These are phyloP conservation scores for Eucriotettix oculatus DNA, from an alignment of 2,888 invertebrate species.

Conservation along the genomic window DNA sequence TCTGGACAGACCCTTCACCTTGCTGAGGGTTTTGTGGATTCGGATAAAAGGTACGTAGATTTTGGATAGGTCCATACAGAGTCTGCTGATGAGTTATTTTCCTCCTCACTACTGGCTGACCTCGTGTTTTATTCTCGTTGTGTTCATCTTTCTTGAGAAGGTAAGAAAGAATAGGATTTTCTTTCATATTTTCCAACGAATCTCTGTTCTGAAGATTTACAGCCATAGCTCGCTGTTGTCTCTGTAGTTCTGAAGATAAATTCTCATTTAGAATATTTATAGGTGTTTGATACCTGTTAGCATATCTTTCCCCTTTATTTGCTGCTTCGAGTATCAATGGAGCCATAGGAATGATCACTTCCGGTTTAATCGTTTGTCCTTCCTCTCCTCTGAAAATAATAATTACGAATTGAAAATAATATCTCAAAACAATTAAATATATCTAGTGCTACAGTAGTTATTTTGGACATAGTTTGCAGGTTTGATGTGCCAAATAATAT, in stretches of 20 bases:
- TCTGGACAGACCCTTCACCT: not conserved
- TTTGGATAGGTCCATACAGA: not conserved
- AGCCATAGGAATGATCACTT: not conserved
- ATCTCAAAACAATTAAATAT: too few relatives aligned
- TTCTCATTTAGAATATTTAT: too few relatives aligned
- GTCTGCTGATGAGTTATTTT: not conserved
- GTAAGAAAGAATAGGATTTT: not conserved
- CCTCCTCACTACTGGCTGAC: not conserved
- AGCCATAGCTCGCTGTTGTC: not conserved
- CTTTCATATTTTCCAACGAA: too few relatives aligned
- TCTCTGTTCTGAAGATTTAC: not conserved
- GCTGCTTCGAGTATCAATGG: not conserved
- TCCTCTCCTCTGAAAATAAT: too few relatives aligned
- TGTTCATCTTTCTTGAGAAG: not conserved
- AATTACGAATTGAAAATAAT: too few relatives aligned
- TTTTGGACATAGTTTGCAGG: too few relatives aligned
- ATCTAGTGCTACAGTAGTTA: too few relatives aligned
- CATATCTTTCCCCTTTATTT: not conserved
- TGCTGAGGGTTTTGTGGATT: not conserved
- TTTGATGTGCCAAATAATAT: too few relatives aligned
- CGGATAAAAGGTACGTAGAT: not conserved
- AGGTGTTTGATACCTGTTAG: not conserved
- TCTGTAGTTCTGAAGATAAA: not conserved
- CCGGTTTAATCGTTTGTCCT: too few relatives aligned
- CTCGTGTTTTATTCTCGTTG: not conserved